Base-by-base conservation (phyloP, 2,113 vertebrate species). In the Ramphastos sulfuratus region DNA sequence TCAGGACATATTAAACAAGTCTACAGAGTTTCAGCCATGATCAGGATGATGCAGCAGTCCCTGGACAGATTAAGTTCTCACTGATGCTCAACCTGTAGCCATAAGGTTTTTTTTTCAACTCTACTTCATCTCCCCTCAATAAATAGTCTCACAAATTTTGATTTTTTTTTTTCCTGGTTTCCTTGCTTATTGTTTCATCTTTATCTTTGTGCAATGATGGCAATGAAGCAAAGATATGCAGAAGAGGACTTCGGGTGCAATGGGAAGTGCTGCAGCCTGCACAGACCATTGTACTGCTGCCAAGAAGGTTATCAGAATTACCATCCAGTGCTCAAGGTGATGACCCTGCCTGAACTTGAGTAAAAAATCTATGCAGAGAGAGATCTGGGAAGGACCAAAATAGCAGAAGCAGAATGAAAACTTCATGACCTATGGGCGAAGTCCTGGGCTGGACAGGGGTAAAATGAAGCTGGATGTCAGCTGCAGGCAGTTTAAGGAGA, bases 141-240 rank as follows among this genome's bases (percentile, higher is more conserved):
- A 60, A 79, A 24, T 2, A 1, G 4, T 6, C n/a, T 60, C 78
- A 82, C 12, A 1, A 6, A 10, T 3, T 4, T 16, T 63, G 39
- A 6, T 12, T 59, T 12, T 18, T 81, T 6, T 19, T 3, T 39
- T 39, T 39, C 9, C 10, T 10, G 9, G 28, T 75, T 52, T 52
- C 20, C 3, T 30, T 13, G 16, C 12, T 23, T 17, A 15, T 14
- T 0, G 0, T 6, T 39, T 58, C 12, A 33, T 20, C 1, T 30
- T 89, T 79, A 30, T 6, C 7, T 20, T 19, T 14, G 1, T 1
- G 30, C 55, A 1, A 2, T 1, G 48, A 9, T 27, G 24, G 50
- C 4, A 58, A 21, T 5, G 78, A 9, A 30, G 66, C 78, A n/a
- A 15, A 84, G 61, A 13, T 12, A 14, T 89, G 85, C 84, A 72